Percentiles rank a stretch among this genome's conserved stretches.
Conservation (phyloP, 2,797 vertebrate species). For the Pseudochirops corinnae region DNA sequence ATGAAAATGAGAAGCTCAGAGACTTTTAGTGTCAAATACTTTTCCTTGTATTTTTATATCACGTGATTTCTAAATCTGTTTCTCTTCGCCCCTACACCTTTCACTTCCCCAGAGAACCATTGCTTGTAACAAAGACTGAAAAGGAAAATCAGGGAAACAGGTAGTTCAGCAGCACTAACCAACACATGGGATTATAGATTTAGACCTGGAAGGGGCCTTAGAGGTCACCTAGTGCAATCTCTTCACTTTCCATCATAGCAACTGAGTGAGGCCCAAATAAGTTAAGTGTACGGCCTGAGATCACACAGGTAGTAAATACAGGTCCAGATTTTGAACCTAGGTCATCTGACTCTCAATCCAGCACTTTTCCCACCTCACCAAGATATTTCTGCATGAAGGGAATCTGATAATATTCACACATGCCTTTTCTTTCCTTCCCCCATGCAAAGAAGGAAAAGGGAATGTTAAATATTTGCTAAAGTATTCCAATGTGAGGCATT, state of each 20-base stretch:
- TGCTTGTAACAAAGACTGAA: not conserved
- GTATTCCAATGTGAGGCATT: not conserved
- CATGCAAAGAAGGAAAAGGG: not conserved
- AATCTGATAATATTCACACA: not conserved
- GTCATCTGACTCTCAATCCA: not conserved
- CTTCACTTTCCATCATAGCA: not conserved
- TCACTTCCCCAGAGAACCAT: not conserved
- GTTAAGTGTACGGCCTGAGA: not conserved
- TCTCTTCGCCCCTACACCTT: not conserved
- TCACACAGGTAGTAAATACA: not conserved
- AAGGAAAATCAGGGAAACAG: not conserved
- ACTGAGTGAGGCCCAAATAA: not conserved
- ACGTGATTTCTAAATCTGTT: not conserved
- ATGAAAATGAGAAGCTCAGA: not conserved
- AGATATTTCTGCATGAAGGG: not conserved
- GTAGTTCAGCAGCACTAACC: not conserved
- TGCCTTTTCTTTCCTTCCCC: not conserved
- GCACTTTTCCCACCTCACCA: not conserved
- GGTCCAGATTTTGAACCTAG: not conserved
- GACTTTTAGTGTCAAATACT: constrained; percentile 5
- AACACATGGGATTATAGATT: not conserved
- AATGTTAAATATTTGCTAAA: not conserved
- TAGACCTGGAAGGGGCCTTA: not conserved
- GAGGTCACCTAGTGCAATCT: not conserved
- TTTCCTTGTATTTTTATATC: not conserved